Conservation (phyloP, 2,113 vertebrate species). For the Oryzias celebensis region DNA sequence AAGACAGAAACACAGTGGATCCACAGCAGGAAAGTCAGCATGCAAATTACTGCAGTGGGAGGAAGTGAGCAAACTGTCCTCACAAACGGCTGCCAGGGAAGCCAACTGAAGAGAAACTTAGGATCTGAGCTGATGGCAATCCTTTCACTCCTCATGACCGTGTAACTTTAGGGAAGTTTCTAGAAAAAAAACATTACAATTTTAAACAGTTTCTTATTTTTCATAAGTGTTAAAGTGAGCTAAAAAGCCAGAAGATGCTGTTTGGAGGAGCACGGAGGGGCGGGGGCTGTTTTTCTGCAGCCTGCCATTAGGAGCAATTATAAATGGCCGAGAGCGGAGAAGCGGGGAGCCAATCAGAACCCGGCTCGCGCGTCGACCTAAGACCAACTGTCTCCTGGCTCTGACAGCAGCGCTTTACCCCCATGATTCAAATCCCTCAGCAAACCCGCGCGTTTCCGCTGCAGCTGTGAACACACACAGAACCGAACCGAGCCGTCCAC, state of each 20-base stretch:
- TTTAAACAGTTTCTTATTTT: too few relatives aligned
- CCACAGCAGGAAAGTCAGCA: constrained; percentile 39
- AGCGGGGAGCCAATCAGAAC: constrained; percentile 97
- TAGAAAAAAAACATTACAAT: too few relatives aligned
- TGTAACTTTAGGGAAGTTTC: too few relatives aligned
- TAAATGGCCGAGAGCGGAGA: constrained; percentile 96
- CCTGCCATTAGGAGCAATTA: constrained; percentile 98
- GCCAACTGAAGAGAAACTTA: neutral
- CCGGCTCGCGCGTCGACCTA: constrained; percentile 98
- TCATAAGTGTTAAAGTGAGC: neutral
- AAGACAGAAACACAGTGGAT: constrained; percentile 23
- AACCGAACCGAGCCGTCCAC: too few relatives aligned
- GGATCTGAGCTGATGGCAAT: too few relatives aligned
- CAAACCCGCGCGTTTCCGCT: constrained; percentile 87
- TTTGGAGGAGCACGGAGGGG: constrained; percentile 84
- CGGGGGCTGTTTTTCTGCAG: constrained; percentile 85
- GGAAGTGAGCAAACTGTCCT: constrained; percentile 38
- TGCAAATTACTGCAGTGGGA: constrained; percentile 72
- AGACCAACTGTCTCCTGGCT: constrained; percentile 99
- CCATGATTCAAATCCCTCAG: constrained; percentile 99
- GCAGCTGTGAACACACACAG: constrained; percentile 48
- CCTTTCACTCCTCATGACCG: too few relatives aligned
- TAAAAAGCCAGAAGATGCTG: neutral
- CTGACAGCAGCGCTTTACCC: constrained; percentile 99
- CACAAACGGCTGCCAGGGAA: constrained; percentile 17